Base-by-base conservation (phyloP, 2,797 vertebrate species). In the Podarcis siculus region DNA sequence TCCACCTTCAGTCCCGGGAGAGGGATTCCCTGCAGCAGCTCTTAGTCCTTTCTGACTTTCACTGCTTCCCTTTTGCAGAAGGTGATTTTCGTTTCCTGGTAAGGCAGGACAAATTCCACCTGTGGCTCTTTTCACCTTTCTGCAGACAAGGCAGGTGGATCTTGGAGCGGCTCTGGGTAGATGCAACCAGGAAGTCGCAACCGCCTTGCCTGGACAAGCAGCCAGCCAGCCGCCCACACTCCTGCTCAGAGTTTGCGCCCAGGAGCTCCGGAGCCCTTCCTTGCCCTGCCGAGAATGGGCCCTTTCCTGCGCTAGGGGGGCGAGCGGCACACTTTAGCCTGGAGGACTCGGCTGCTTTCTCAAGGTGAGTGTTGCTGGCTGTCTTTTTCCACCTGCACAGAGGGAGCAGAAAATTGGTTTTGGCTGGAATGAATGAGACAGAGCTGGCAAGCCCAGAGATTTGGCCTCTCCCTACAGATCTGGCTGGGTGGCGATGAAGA, bases 161-260 rank as follows among this genome's bases (percentile, higher is more conserved):
- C 71, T 61, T 15, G 61, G 71, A 86, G 19, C 58, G 5, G 76
- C 67, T 72, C 32, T n/a, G 25, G 75, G 75, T n/a, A 69, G 37
- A 75, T 55, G 78, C 71, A 82, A 89, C 78, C 88, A 89, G 88
- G 88, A 89, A 89, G 88, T 89, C 21, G 5, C n/a, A 49, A 58
- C 58, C n/a, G 23, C 42, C 78, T 45, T 8, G 42, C 73, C 81
- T 39, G 3, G 23, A 32, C 42, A 35, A 77, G 79, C 30, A n/a
- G 19, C 55, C 67, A 21, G 79, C 82, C 35, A 39, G 58, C 82
- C 71, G 39, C 78, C 78, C 61, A 39, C 88, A 23, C 30, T 32
- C 27, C 67, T 3, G 61, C 78, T 49, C 39, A 1, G n/a, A 5
- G 61, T 12, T 37, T 55, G 83, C 4, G 30, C 10, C 9, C 23